phyloP scores from a whole-genome alignment of 2,797 vertebrate genomes.

The Pseudotriccus pelzelni region DNA sequence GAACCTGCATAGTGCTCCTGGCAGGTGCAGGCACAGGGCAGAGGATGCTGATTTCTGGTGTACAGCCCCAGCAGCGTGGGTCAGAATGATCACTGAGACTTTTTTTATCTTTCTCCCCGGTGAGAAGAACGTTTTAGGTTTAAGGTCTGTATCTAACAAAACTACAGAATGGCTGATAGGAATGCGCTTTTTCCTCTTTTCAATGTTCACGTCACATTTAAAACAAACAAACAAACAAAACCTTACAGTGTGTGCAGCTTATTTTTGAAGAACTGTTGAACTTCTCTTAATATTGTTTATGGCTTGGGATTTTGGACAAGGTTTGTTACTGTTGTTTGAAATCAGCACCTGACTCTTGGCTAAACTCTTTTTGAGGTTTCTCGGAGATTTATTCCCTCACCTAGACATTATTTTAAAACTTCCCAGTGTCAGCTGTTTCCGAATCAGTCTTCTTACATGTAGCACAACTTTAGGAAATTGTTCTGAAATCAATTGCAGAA shows the following conservation, averaged over 20 bases:
- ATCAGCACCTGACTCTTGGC: not conserved
- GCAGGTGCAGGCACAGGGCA: not conserved
- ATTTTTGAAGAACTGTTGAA: not conserved
- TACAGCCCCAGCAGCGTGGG: not conserved
- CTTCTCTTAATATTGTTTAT: not conserved
- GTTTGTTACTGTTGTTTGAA: not conserved
- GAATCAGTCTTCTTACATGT: constrained; percentile 69
- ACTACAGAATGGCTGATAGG: not conserved
- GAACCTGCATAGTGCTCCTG: not conserved
- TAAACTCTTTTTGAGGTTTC: not conserved
- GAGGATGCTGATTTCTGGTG: not conserved
- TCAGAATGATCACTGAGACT: rapidly evolving
- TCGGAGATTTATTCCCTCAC: not conserved
- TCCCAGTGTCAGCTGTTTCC: constrained; percentile 62
- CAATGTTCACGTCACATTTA: not conserved
- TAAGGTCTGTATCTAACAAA: not conserved
- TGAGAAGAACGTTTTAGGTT: not conserved
- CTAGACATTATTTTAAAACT: constrained; percentile 51
- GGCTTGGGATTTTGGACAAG: not conserved
- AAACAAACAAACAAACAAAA: no score
- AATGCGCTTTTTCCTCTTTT: not conserved
- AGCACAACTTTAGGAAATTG: constrained; percentile 64
- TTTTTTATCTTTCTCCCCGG: not conserved
- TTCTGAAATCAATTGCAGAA: constrained; percentile 60
- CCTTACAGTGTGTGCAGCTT: not conserved